Conservation (phyloP, 2,113 vertebrate species). For the Neogale vison region DNA sequence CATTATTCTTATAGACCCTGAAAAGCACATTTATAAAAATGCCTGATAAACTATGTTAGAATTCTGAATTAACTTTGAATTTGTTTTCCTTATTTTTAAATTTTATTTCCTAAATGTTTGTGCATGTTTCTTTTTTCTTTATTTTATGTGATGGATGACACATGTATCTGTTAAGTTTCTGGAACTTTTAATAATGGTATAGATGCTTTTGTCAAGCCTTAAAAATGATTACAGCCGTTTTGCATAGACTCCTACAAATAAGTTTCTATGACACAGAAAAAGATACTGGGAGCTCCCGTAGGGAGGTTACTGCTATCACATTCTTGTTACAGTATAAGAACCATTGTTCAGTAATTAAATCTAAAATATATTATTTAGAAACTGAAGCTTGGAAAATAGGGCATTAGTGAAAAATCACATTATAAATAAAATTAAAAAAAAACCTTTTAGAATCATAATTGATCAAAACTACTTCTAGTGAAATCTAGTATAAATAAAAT, state of each 20-base stretch:
- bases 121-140: not conserved
- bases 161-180: not conserved
- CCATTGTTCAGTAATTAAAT: not conserved
- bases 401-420: not conserved
- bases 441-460: not conserved
- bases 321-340: not conserved
- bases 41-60: not conserved
- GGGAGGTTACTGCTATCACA: not conserved
- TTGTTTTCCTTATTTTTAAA: not conserved
- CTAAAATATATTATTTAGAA: not conserved
- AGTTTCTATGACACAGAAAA: not conserved
- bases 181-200: not conserved
- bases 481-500: not conserved
- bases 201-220: not conserved
- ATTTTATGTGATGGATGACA: not conserved
- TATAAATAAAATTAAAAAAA: not conserved
- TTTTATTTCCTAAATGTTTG: not conserved
- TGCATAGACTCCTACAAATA: not conserved
- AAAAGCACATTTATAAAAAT: not conserved
- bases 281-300: not conserved
- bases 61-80: slow-evolving; percentile 7
- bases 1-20: not conserved
- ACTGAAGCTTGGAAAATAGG: not conserved
- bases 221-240: not conserved
- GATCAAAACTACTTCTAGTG: not conserved